phyloP scores from a whole-genome alignment of 2,113 vertebrate species.

The Oryzias javanicus region DNA sequence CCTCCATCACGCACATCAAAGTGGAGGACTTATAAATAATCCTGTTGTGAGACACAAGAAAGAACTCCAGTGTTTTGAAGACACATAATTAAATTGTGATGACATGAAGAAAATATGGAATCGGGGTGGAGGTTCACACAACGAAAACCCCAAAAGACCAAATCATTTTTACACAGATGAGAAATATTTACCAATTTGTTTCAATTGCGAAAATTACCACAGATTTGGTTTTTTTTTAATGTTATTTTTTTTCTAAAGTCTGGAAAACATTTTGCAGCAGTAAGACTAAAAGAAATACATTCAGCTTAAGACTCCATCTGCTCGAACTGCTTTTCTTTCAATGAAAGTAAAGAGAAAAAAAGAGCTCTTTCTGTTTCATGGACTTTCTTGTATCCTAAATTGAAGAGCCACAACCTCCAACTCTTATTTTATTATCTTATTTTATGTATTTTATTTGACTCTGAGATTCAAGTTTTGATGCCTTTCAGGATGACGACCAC shows the following conservation, averaged over 20 bases:
- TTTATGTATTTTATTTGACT: conserved; percentile 32
- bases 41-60: conserved; percentile 14
- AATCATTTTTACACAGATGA: conserved; percentile 9
- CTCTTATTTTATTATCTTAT: neutral
- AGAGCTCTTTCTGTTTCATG: neutral
- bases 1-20: conserved; percentile 24
- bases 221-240: conserved; percentile 9
- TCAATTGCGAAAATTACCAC: conserved; percentile 16
- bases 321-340: conserved; percentile 3
- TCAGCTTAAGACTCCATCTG: conserved; percentile 13
- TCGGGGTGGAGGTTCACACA: conserved; percentile 3
- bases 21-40: conserved; percentile 34
- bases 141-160: neutral
- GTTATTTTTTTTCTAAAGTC: neutral
- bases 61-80: conserved; percentile 8
- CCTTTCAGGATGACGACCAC: conserved; percentile 41
- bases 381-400: conserved; percentile 4
- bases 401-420: conserved; percentile 9
- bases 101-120: conserved; percentile 4
- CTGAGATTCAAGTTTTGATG: conserved; percentile 25
- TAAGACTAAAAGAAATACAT: conserved; percentile 24
- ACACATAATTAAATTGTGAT: conserved; percentile 6
- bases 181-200: conserved; percentile 8
- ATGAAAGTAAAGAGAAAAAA: neutral
- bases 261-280: conserved; percentile 8